Percentiles rank a stretch among this genome's conserved stretches.
Conservation (phyloP, 2,113 vertebrate species). For the Mormoops blainvillei region DNA sequence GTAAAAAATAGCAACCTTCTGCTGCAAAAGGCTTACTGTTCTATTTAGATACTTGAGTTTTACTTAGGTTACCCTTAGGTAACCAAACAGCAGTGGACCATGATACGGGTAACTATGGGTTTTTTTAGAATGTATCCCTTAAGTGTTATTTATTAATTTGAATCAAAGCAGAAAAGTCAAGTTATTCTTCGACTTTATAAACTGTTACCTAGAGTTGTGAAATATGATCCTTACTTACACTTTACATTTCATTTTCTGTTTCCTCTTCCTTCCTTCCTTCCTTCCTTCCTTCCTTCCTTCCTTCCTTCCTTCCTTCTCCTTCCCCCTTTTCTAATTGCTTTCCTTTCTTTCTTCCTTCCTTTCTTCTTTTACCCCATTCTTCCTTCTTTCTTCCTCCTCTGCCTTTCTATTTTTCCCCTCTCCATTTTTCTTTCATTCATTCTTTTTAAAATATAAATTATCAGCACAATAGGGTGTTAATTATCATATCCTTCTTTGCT, state of each 20-base stretch:
- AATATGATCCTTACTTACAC: not conserved
- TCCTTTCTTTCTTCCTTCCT: not conserved
- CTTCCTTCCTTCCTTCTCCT: not conserved
- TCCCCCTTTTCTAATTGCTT: no score
- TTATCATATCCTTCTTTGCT: not conserved
- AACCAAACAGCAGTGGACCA: not conserved
- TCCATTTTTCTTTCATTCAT: not conserved
- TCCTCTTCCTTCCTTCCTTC: not conserved
- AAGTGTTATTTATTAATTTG: not conserved
- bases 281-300: not conserved
- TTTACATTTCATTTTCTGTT: not conserved
- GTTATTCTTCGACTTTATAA: not conserved
- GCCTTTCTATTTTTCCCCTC: not conserved
- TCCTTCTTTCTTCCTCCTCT: not conserved
- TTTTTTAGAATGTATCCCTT: not conserved
- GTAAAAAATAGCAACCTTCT: not conserved
- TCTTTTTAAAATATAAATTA: not conserved
- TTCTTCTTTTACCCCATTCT: not conserved
- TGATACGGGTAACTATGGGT: not conserved
- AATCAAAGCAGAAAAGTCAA: not conserved
- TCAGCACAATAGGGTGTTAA: not conserved
- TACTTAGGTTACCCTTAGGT: not conserved
- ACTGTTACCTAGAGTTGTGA: not conserved
- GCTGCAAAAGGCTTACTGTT: not conserved
- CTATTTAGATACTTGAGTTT: not conserved